phyloP scores from a whole-genome alignment of 2,113 vertebrate genomes.

The Phrynosoma blainvillii region DNA sequence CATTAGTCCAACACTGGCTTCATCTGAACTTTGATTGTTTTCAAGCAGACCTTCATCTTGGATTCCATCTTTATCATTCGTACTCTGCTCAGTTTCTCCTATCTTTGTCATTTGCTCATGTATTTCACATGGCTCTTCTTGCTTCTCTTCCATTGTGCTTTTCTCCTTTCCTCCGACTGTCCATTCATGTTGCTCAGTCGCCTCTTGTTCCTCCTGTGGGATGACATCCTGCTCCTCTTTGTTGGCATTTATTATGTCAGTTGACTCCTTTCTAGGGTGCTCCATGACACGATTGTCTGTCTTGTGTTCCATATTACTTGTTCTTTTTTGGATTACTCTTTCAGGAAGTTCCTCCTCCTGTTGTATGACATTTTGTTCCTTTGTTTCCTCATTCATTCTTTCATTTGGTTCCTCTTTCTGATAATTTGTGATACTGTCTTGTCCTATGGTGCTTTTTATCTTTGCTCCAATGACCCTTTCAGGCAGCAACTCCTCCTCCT shows the following conservation, averaged over 20 bases:
- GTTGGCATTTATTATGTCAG: background rate
- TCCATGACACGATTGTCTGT: background rate
- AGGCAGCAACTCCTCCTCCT: background rate
- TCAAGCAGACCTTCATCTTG: background rate
- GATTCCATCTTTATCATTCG: background rate
- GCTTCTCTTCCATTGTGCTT: background rate
- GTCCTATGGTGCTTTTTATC: background rate
- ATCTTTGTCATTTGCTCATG: background rate
- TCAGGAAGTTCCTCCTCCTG: background rate
- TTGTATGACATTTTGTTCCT: background rate
- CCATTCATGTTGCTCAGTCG: background rate
- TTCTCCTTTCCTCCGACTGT: background rate
- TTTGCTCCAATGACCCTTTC: background rate
- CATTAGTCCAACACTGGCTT: slow-evolving; percentile 58
- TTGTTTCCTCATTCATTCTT: background rate
- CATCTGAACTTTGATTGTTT: rapidly evolving
- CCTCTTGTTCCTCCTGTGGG: background rate
- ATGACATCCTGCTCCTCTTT: background rate
- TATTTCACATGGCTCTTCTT: background rate
- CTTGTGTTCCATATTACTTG: background rate
- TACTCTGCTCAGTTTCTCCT: background rate
- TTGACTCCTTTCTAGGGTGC: background rate
- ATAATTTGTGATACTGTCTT: background rate
- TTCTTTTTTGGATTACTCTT: background rate
- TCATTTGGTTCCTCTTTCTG: background rate